Conservation (phyloP, 2,888 invertebrate species). For the Ornithoptera alexandrae region DNA sequence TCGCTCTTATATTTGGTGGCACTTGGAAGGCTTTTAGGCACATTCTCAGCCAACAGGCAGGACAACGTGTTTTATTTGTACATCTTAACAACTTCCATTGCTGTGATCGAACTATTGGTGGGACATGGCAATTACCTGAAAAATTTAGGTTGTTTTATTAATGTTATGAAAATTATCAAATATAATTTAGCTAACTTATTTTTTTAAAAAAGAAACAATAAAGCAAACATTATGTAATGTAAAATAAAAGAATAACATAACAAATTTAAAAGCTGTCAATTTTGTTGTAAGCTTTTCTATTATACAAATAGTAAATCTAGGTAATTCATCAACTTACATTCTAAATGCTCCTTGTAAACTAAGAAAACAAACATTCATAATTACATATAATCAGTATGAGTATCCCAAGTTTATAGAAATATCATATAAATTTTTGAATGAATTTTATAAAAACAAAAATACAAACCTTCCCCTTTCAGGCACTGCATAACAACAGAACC, state of each 20-base stretch:
- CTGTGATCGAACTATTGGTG: constrained; percentile 85
- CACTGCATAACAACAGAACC: constrained; percentile 81
- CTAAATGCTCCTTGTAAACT: constrained; percentile 30
- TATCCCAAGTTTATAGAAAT: too few relatives aligned
- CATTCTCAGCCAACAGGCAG: constrained; percentile 93
- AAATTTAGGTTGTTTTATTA: constrained; percentile 25
- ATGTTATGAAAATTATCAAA: too few relatives aligned
- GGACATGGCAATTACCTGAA: constrained; percentile 85
- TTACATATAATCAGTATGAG: not conserved
- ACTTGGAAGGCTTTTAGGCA: constrained; percentile 90
- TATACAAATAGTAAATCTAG: too few relatives aligned
- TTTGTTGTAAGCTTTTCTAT: too few relatives aligned
- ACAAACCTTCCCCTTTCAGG: constrained; percentile 82
- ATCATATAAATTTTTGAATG: too few relatives aligned
- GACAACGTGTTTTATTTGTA: constrained; percentile 87
- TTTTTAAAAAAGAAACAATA: too few relatives aligned
- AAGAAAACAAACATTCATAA: constrained; percentile 16
- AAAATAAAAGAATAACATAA: too few relatives aligned
- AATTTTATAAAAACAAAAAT: constrained; percentile 11
- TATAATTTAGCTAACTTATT: too few relatives aligned
- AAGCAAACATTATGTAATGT: too few relatives aligned
- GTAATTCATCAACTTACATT: constrained; percentile 27
- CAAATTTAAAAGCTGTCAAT: too few relatives aligned
- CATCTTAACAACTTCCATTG: constrained; percentile 84
- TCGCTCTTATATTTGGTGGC: constrained; percentile 83